phyloP scores from a whole-genome alignment of 2,888 invertebrate species.

The Agriotes lineatus region DNA sequence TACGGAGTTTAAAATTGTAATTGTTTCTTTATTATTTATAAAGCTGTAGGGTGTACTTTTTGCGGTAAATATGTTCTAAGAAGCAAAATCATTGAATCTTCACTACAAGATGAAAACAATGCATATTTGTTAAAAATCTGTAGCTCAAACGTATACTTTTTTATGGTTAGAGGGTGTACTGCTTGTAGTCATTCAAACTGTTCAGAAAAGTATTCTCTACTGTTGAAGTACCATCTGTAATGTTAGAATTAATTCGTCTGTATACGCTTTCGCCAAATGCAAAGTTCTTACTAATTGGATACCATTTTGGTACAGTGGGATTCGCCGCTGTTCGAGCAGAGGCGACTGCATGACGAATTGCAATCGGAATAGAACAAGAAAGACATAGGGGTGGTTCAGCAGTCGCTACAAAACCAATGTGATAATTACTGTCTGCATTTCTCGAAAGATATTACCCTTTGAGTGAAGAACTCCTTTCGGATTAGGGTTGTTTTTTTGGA shows the following conservation, averaged over 20 bases:
- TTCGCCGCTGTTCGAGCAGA: slow-evolving; percentile 54
- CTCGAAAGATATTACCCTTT: slow-evolving; percentile 72
- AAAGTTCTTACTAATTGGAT: slow-evolving; percentile 54
- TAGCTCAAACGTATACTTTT: too few species aligned
- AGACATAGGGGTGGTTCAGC: slow-evolving; percentile 75
- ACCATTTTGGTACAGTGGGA: slow-evolving; percentile 49
- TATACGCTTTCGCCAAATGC: too few species aligned
- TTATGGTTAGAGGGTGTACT: too few species aligned
- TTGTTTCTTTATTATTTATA: too few species aligned
- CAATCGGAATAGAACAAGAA: slow-evolving; percentile 65
- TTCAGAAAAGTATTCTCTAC: slow-evolving; percentile 40
- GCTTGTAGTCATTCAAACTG: slow-evolving; percentile 36
- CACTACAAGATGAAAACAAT: too few species aligned
- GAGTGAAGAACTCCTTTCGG: slow-evolving; percentile 77
- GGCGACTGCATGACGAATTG: slow-evolving; percentile 56
- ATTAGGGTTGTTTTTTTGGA: slow-evolving; percentile 75
- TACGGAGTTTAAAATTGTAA: too few species aligned
- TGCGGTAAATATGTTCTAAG: too few species aligned
- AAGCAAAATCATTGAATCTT: too few species aligned
- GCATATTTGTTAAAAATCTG: too few species aligned
- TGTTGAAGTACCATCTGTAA: slow-evolving; percentile 41
- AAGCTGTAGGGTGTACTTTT: too few species aligned
- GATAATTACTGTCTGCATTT: not conserved
- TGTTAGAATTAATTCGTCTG: not conserved
- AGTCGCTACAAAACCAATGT: slow-evolving; percentile 67